Conservation (phyloP, 2,888 invertebrate genomes). For the Ormyrus thymus region DNA sequence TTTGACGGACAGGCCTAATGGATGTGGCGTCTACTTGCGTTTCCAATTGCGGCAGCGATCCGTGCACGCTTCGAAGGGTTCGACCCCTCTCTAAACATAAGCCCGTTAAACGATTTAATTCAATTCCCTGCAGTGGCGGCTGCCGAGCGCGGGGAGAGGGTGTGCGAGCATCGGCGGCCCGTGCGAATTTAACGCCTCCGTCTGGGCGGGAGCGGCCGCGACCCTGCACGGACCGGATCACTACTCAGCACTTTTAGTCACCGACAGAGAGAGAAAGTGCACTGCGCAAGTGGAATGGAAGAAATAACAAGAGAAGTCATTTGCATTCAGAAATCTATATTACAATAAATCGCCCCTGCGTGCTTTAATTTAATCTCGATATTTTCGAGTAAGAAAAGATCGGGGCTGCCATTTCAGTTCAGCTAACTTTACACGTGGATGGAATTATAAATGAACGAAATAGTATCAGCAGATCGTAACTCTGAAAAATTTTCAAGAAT, state of each 20-base stretch:
- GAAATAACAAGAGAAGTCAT: no score
- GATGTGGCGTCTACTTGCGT: slow-evolving; percentile 28
- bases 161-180: slow-evolving; percentile 1
- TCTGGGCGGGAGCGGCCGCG: background rate
- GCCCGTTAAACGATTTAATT: slow-evolving; percentile 74
- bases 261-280: no score
- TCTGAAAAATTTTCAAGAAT: no score
- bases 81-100: slow-evolving; percentile 66
- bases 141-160: background rate
- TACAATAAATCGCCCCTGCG: no score
- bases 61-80: slow-evolving; percentile 52
- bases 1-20: slow-evolving; percentile 52
- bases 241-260: background rate
- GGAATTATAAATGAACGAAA: no score
- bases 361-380: no score
- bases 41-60: slow-evolving; percentile 7
- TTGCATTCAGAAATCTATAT: no score
- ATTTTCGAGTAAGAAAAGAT: no score
- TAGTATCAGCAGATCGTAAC: no score
- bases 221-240: background rate
- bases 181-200: slow-evolving; percentile 49
- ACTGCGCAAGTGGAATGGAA: no score
- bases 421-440: no score
- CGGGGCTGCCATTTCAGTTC: no score
- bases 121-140: slow-evolving; percentile 62